Evolutionary conservation across 2,888 invertebrate genomes (phyloP).

Genomic region (Orthosia cruda): DNA sequence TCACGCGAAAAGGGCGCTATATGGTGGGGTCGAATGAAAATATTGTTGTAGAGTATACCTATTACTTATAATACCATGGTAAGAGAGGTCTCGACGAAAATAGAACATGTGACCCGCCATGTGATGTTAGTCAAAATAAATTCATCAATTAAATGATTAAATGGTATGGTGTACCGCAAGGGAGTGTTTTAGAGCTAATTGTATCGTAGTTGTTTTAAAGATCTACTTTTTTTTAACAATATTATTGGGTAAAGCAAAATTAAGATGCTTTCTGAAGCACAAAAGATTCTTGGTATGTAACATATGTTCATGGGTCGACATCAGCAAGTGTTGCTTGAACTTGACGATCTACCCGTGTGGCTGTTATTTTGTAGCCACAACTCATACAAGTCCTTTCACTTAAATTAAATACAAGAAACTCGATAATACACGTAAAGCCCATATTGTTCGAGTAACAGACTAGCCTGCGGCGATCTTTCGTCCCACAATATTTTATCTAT

Average conservation of each 20-base stretch:
- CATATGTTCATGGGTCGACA: too few relatives aligned
- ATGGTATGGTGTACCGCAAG: background rate
- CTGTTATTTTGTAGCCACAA: too few relatives aligned
- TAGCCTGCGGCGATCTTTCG: constrained; percentile 5
- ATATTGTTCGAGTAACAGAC: constrained; percentile 10
- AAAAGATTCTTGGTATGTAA: too few relatives aligned
- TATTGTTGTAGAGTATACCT: constrained; percentile 37
- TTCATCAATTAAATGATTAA: background rate
- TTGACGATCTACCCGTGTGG: too few relatives aligned
- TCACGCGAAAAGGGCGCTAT: constrained; percentile 30
- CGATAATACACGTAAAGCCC: constrained; percentile 17
- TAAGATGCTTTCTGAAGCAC: too few relatives aligned
- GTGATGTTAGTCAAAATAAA: constrained; percentile 11
- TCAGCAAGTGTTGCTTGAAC: too few relatives aligned
- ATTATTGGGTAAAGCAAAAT: too few relatives aligned
- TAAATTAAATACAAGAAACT: constrained; percentile 6
- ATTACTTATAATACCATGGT: constrained; percentile 19
- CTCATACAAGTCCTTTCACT: too few relatives aligned
- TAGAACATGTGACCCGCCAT: constrained; percentile 19
- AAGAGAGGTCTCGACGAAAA: constrained; percentile 26
- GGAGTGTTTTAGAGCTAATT: background rate
- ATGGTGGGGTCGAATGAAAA: constrained; percentile 48
- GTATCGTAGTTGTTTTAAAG: background rate
- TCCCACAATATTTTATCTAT: constrained; percentile 11
- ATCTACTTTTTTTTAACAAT: too few relatives aligned